Evolutionary conservation across 2,888 invertebrate genomes (phyloP).

Genomic region (Eupithecia exiguata): DNA sequence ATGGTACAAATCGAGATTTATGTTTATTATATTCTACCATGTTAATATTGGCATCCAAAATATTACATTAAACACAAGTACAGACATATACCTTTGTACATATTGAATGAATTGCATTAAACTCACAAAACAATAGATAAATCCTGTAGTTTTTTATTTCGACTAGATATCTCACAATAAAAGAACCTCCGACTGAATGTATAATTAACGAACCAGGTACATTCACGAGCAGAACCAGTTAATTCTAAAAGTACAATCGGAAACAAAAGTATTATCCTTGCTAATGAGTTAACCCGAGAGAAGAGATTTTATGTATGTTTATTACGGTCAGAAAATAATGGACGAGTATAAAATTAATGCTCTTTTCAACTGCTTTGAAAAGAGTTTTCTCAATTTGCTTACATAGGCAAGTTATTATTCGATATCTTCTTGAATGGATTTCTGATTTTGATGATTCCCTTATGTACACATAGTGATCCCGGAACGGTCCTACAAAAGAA

Average conservation of each 20-base stretch:
- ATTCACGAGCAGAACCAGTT: background rate
- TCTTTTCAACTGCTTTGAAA: background rate
- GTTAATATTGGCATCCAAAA: too few species aligned
- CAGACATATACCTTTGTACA: too few species aligned
- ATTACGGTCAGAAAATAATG: background rate
- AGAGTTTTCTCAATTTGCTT: background rate
- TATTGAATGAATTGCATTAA: too few species aligned
- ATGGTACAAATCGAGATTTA: too few species aligned
- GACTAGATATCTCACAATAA: background rate
- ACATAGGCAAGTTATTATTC: background rate
- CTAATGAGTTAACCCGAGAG: slow-evolving; percentile 2
- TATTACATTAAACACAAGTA: too few species aligned
- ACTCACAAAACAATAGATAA: too few species aligned
- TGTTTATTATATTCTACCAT: too few species aligned
- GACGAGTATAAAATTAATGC: background rate
- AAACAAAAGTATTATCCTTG: background rate
- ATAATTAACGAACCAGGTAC: background rate
- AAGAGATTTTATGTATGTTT: background rate
- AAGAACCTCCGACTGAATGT: background rate
- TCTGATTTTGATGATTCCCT: background rate
- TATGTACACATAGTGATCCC: background rate
- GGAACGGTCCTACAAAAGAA: background rate
- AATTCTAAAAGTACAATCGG: slow-evolving; percentile 2
- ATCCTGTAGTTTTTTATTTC: background rate
- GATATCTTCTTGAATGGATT: background rate